Conservation (phyloP, 2,888 invertebrate genomes). For the Synanthedon formicaeformis region DNA sequence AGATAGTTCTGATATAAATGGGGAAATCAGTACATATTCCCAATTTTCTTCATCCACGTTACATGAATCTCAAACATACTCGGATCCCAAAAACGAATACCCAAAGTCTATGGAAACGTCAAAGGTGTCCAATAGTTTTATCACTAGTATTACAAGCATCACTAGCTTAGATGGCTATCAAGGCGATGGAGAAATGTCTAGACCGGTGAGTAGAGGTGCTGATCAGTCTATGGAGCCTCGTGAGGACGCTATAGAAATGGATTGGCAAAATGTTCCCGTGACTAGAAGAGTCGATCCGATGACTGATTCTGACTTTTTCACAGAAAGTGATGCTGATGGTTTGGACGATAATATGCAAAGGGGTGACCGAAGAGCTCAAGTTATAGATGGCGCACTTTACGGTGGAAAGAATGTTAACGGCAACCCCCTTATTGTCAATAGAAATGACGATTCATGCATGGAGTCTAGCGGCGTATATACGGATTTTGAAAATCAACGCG, state of each 20-base stretch:
- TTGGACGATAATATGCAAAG: constrained; percentile 79
- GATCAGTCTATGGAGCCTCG: constrained; percentile 76
- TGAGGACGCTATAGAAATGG: constrained; percentile 65
- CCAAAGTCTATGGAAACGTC: constrained; percentile 73
- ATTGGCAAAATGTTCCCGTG: constrained; percentile 72
- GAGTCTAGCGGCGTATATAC: constrained; percentile 92
- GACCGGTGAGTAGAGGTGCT: constrained; percentile 85
- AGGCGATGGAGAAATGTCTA: constrained; percentile 90
- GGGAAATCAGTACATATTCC: constrained; percentile 69
- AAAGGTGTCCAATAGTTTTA: constrained; percentile 81
- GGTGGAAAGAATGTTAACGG: constrained; percentile 74
- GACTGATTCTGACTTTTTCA: constrained; percentile 93
- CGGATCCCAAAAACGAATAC: constrained; percentile 71
- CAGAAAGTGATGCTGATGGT: constrained; percentile 90
- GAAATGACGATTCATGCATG: constrained; percentile 84
- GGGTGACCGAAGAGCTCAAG: constrained; percentile 82
- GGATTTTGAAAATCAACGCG: constrained; percentile 79
- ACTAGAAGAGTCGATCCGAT: constrained; percentile 82
- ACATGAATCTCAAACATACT: constrained; percentile 68
- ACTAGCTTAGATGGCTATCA: constrained; percentile 94
- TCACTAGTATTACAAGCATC: constrained; percentile 90
- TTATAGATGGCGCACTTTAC: constrained; percentile 91
- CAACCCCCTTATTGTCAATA: constrained; percentile 63
- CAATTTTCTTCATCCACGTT: constrained; percentile 61
- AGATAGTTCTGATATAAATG: constrained; percentile 77